These are phyloP conservation scores for Diarsia rubi DNA, from an alignment of 2,888 invertebrate genomes.

Conservation along the genomic window DNA sequence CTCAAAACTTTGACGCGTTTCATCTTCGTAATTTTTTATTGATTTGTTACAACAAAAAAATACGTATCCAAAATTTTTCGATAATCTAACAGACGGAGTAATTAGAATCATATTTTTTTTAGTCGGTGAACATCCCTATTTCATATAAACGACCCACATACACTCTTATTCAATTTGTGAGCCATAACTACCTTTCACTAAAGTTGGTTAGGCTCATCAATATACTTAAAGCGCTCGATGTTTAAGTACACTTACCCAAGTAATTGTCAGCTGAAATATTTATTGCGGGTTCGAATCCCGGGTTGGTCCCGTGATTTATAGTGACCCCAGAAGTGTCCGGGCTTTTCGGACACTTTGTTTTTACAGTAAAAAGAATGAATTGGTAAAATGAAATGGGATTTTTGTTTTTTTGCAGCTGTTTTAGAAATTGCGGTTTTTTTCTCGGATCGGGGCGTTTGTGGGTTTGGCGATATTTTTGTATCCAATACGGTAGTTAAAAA, in stretches of 20 bases:
- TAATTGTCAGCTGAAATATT: conserved; percentile 81
- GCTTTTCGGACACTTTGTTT: conserved; percentile 59
- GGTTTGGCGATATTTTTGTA: not conserved
- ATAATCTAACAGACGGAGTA: no score
- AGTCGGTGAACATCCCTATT: no score
- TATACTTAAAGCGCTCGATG: conserved; percentile 47
- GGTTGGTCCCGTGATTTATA: conserved; percentile 72
- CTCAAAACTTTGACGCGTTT: no score
- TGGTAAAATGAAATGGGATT: conserved; percentile 37
- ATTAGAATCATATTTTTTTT: no score
- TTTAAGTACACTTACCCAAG: conserved; percentile 65
- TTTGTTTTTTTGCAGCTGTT: conserved; percentile 27
- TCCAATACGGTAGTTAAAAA: no score
- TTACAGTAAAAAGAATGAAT: conserved; percentile 61
- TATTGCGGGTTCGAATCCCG: conserved; percentile 73
- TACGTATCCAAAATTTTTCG: no score
- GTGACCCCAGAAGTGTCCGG: conserved; percentile 49
- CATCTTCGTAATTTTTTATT: no score
- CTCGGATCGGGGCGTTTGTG: not conserved
- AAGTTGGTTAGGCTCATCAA: conserved; percentile 43
- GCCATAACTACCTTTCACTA: conserved; percentile 10
- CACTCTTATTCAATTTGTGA: not conserved
- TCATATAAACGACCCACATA: not conserved
- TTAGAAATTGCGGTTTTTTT: conserved; percentile 22
- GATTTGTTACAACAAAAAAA: no score